Percentiles rank a stretch among this genome's conserved stretches.
Evolutionary conservation across 2,888 invertebrate species (phyloP).

Genomic region (Schizaphis graminum): DNA sequence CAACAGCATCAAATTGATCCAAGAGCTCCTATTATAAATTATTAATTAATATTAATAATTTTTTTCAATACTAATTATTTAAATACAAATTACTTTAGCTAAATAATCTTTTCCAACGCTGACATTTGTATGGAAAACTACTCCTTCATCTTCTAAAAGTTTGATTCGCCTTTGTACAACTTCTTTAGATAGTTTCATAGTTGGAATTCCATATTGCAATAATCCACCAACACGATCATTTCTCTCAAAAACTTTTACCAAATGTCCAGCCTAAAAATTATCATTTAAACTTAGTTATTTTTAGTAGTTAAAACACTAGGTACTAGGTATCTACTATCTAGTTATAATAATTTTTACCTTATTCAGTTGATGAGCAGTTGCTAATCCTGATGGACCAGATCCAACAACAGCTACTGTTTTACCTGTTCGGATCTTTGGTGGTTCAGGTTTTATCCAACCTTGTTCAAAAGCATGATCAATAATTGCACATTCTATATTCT

Average conservation of each 20-base stretch:
- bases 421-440: slow-evolving; percentile 82
- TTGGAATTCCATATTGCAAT: slow-evolving; percentile 97
- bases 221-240: slow-evolving; percentile 96
- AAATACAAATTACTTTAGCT: slow-evolving; percentile 74
- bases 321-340: not conserved
- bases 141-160: slow-evolving; percentile 90
- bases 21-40: slow-evolving; percentile 70
- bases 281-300: not conserved
- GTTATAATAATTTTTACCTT: slow-evolving; percentile 73
- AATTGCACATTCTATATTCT: slow-evolving; percentile 98
- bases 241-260: slow-evolving; percentile 96
- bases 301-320: not conserved
- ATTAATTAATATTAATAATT: slow-evolving; percentile 49
- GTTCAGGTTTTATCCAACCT: slow-evolving; percentile 91
- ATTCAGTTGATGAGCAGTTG: slow-evolving; percentile 97
- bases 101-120: slow-evolving; percentile 93
- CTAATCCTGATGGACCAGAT: slow-evolving; percentile 93
- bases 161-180: slow-evolving; percentile 91
- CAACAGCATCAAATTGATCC: slow-evolving; percentile 84
- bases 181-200: slow-evolving; percentile 96
- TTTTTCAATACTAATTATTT: not conserved
- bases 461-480: slow-evolving; percentile 98
- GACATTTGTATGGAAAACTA: slow-evolving; percentile 88
- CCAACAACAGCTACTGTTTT: slow-evolving; percentile 92
- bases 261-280: slow-evolving; percentile 83